Percentiles rank a stretch among this genome's conserved stretches.
Conservation (phyloP, 2,113 vertebrate species). For the Rattus rattus region DNA sequence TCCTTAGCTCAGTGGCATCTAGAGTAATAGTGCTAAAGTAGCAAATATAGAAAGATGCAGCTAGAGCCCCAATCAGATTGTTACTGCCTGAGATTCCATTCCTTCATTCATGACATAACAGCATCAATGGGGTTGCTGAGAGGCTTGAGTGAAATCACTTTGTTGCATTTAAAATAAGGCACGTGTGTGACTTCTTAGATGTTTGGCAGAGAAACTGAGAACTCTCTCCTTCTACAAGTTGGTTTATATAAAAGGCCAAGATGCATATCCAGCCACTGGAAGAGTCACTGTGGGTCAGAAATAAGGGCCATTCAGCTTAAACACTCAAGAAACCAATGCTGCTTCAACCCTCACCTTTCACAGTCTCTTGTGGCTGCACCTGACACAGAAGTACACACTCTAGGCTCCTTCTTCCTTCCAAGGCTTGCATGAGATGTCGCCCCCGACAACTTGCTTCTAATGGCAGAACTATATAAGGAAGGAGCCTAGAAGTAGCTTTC, state of each 20-base stretch:
- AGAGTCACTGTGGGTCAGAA: neutral
- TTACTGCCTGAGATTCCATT: neutral
- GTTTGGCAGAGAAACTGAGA: neutral
- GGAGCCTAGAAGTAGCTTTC: neutral
- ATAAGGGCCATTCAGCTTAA: neutral
- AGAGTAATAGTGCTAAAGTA: neutral
- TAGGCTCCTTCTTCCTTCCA: neutral
- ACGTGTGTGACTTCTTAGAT: neutral
- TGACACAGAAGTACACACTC: neutral
- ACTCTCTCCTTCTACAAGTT: neutral
- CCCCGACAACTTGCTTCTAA: neutral
- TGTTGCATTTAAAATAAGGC: neutral
- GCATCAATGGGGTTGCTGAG: no score
- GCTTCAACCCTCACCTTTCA: neutral
- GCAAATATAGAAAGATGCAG: neutral
- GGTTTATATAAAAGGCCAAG: neutral
- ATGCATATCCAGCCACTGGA: neutral
- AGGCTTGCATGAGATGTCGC: neutral
- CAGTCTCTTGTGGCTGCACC: accelerated
- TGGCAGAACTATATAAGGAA: neutral
- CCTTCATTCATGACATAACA: neutral
- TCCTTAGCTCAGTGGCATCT: neutral
- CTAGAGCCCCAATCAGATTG: neutral
- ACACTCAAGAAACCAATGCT: neutral
- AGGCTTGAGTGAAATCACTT: neutral